Evolutionary conservation across 2,888 invertebrate genomes (phyloP), one percentile per base, ranked within the genome.

Genomic region (Allacma fusca): DNA sequence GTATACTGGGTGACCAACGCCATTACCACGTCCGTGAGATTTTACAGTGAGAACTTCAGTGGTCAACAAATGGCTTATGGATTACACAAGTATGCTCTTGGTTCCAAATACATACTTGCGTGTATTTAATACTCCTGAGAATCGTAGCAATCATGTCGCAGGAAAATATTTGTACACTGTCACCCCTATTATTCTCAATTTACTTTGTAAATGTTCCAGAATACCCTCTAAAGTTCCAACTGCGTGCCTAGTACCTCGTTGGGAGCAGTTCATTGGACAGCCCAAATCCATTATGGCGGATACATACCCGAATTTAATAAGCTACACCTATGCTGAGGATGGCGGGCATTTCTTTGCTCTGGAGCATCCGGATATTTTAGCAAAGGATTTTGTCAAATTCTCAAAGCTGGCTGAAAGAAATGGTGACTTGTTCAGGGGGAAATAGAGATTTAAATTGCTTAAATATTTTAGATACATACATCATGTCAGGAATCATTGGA

Each of bases 271-370:
- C 64, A 64, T 87, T 0, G 90, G 89, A 80, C 86, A 87, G 16
- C 89, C 93, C 0, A 91, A 92, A 82, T 88, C 86, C 23, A 85
- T 92, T 2, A 84, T 94, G 4, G 87, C 87, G 64, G 86, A 89
- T 0, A 91, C 90, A 83, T 94, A 88, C 85, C 86, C 85, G 19
- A 92, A 94, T 86, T 86, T 95, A 69, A 87, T 93, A 4, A 92
- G 91, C 69, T 90, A 90, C 83, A 91, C 90, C 0, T 88, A 91
- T 64, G 88, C 91, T 43, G 88, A 89, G 0, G 88, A 90, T 1
- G 95, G 94, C 0, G 97, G 97, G 0, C 96, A 96, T 86, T 97
- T 96, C 86, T 92, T 93, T 0, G 94, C 95, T 0, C 88, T 95
- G 77, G 94, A 97, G 86, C 88, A 91, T 79, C 95, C 96, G 0